Evolutionary conservation across 2,113 vertebrate species (phyloP), one percentile per base, ranked within the genome.

Genomic region (Eonycteris spelaea): DNA sequence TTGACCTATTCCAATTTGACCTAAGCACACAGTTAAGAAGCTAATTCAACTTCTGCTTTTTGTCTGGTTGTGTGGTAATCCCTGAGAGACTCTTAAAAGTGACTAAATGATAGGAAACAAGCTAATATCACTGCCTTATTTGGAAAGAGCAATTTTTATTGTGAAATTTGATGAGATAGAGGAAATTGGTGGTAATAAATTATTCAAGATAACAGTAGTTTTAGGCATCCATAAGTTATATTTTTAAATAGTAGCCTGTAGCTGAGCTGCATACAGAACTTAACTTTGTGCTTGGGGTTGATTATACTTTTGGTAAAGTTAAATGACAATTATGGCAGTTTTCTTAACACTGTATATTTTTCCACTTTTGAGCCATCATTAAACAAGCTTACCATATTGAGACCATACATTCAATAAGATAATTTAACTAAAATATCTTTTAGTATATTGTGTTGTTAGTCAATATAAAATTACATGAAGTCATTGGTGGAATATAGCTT

Each of bases 131-230:
- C 24, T 21, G 65, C 15, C 2, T 4, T 80, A 59, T 92, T 86
- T 35, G 6, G 19, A 65, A 87, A 84, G n/a, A 84, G 4, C 22
- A 45, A 45, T 45, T 84, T 93, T 87, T 70, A 83, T 51, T 79
- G 80, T 70, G 35, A 90, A 83, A 79, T 94, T 70, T 92, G 19
- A 90, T 87, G 67, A 22, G 48, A 45, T 68, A 75, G n/a, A 95
- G 4, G 16, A 63, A 93, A n/a, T 53, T 77, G 30, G 10, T 68
- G 30, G 10, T 87, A 75, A 92, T 90, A 95, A 90, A 92, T 94
- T 94, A 96, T 95, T 97, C 40, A 90, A 90, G 24, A 53, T 95
- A 84, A 77, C 55, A 95, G 63, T 94, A 71, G 16, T 84, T 33
- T 84, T 70, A 61, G 68, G 43, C 48, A 83, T 53, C 43, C 22